phyloP scores from a whole-genome alignment of 2,113 vertebrate species.

The Lophura nycthemera region DNA sequence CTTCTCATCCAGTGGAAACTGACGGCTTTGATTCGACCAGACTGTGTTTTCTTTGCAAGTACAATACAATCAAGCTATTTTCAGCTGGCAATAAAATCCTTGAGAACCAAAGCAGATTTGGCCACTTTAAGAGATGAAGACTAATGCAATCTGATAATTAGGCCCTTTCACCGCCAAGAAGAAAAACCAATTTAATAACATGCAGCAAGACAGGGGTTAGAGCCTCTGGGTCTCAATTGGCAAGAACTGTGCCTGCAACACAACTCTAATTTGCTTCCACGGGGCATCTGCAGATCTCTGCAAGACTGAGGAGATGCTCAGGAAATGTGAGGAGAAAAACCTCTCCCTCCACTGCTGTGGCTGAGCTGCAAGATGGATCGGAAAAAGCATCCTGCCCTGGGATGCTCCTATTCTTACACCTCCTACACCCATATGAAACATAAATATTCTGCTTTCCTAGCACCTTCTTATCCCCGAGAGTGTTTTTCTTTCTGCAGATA shows the following conservation, averaged over 20 bases:
- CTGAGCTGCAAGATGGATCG: neutral
- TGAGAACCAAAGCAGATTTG: slow-evolving; percentile 47
- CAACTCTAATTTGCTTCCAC: neutral
- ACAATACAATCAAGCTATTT: slow-evolving; percentile 67
- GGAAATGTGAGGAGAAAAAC: neutral
- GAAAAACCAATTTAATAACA: slow-evolving; percentile 66
- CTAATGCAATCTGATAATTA: slow-evolving; percentile 74
- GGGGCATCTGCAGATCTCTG: neutral
- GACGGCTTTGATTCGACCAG: slow-evolving; percentile 59
- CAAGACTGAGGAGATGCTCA: neutral
- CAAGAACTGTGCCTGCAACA: neutral
- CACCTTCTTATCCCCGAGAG: neutral
- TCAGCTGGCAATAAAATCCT: slow-evolving; percentile 67
- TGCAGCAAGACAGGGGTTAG: neutral
- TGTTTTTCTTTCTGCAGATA: neutral
- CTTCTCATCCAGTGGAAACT: slow-evolving; percentile 62
- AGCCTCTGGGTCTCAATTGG: slow-evolving; percentile 33
- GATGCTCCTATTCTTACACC: neutral
- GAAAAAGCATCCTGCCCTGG: neutral
- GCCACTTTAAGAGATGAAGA: slow-evolving; percentile 60
- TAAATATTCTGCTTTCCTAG: neutral
- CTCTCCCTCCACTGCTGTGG: neutral
- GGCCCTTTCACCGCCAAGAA: slow-evolving; percentile 55
- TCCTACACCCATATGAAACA: neutral
- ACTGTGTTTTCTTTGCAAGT: slow-evolving; percentile 43